Percentiles rank a stretch among this genome's conserved stretches.
These are phyloP conservation scores for Enteromius argenteus DNA, from an alignment of 2,797 vertebrate genomes.

Conservation along the genomic window DNA sequence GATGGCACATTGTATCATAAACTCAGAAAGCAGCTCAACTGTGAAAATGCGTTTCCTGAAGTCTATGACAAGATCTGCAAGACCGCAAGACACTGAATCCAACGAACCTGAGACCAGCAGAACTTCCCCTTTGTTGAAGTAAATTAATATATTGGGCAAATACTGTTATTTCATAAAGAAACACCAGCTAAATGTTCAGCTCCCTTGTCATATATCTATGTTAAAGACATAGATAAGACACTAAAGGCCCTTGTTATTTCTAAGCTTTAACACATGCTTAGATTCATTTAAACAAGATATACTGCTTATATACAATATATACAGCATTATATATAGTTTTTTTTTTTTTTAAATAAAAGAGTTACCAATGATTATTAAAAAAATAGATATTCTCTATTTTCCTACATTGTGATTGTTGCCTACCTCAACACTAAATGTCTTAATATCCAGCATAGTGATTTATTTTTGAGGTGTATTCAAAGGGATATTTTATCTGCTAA, in stretches of 20 bases:
- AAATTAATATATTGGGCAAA: neutral
- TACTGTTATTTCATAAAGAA: neutral
- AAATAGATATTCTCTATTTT: conserved; percentile 13
- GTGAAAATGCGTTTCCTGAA: conserved; percentile 93
- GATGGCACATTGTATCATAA: conserved; percentile 91
- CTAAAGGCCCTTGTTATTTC: neutral
- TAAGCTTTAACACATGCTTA: neutral
- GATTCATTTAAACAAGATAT: neutral
- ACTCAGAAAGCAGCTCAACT: conserved; percentile 87
- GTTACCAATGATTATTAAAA: neutral
- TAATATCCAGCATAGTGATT: neutral
- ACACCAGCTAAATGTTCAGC: neutral
- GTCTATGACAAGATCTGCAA: conserved; percentile 98
- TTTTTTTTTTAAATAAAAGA: too few relatives aligned
- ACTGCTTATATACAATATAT: neutral
- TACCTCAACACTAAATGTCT: conserved; percentile 10
- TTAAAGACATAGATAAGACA: neutral
- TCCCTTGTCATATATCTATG: neutral
- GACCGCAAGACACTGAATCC: conserved; percentile 90
- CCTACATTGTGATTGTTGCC: conserved; percentile 12
- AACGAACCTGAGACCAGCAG: neutral
- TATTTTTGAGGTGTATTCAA: neutral
- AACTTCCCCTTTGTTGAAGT: neutral
- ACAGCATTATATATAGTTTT: neutral
- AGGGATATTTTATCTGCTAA: neutral